phyloP scores from a whole-genome alignment of 2,888 invertebrate genomes.

The Galerucella calmariensis region DNA sequence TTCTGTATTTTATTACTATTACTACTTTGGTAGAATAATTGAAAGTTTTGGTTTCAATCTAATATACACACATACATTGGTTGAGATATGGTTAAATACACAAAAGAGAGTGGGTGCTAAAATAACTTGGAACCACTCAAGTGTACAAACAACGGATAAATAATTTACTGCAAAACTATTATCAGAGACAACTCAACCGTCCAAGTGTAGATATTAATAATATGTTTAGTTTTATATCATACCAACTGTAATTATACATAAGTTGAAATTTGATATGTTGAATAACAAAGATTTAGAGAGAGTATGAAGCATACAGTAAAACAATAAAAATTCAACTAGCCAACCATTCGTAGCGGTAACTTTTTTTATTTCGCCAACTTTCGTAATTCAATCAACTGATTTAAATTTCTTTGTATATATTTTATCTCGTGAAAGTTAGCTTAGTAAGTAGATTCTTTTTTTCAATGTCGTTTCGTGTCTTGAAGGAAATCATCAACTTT shows the following conservation, averaged over 20 bases:
- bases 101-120: slow-evolving; percentile 30
- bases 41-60: not conserved
- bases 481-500: too few relatives aligned
- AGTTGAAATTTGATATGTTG: not conserved
- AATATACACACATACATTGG: slow-evolving; percentile 15
- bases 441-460: too few relatives aligned
- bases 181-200: slow-evolving; percentile 34
- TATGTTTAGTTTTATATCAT: slow-evolving; percentile 21
- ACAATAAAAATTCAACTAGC: not conserved
- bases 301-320: not conserved
- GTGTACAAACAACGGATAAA: slow-evolving; percentile 30
- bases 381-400: not conserved
- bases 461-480: too few relatives aligned
- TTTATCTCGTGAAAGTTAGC: too few relatives aligned
- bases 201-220: slow-evolving; percentile 35
- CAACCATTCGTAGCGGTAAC: not conserved
- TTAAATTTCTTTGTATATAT: too few relatives aligned
- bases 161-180: slow-evolving; percentile 35
- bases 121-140: slow-evolving; percentile 29
- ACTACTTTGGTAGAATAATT: not conserved
- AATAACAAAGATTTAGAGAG: not conserved
- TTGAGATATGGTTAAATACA: slow-evolving; percentile 10
- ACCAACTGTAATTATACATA: not conserved
- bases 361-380: not conserved
- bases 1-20: not conserved